These are phyloP conservation scores for Agonopterix subpropinquella DNA, from an alignment of 2,888 invertebrate genomes.

Conservation along the genomic window DNA sequence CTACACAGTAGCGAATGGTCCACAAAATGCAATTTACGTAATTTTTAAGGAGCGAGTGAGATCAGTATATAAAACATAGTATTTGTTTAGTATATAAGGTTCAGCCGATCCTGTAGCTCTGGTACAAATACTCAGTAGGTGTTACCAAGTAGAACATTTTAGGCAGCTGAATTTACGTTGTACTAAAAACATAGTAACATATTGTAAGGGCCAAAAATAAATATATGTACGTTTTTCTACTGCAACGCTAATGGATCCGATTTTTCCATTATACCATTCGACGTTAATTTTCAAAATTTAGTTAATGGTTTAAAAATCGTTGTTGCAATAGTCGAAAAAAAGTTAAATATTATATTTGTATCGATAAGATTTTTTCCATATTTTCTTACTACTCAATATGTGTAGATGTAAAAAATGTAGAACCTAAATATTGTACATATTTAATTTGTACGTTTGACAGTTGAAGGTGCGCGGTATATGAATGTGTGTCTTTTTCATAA, in stretches of 20 bases:
- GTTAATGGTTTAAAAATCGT: background rate
- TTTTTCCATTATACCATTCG: background rate
- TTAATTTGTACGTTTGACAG: conserved; percentile 14
- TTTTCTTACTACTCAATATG: conserved; percentile 21
- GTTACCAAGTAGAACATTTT: conserved; percentile 43
- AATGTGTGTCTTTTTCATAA: conserved; percentile 11
- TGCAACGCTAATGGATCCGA: no score
- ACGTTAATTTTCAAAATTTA: background rate
- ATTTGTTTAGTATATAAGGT: conserved; percentile 33
- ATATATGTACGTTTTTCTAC: conserved; percentile 8
- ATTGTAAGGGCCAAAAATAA: conserved; percentile 19
- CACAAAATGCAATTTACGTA: conserved; percentile 32
- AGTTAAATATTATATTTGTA: conserved; percentile 7
- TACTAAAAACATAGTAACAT: conserved; percentile 18
- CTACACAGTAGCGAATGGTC: conserved; percentile 29
- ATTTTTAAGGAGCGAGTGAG: conserved; percentile 55
- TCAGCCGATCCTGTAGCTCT: conserved; percentile 47
- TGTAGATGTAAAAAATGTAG: conserved; percentile 13
- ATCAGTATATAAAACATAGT: conserved; percentile 33
- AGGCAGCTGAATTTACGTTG: conserved; percentile 38
- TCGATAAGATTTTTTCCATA: conserved; percentile 16
- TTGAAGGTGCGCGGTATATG: conserved; percentile 6
- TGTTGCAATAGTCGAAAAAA: background rate
- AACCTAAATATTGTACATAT: conserved; percentile 17
- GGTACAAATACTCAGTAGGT: conserved; percentile 71